phyloP scores from a whole-genome alignment of 2,113 vertebrate genomes.

The Phalacrocorax aristotelis region DNA sequence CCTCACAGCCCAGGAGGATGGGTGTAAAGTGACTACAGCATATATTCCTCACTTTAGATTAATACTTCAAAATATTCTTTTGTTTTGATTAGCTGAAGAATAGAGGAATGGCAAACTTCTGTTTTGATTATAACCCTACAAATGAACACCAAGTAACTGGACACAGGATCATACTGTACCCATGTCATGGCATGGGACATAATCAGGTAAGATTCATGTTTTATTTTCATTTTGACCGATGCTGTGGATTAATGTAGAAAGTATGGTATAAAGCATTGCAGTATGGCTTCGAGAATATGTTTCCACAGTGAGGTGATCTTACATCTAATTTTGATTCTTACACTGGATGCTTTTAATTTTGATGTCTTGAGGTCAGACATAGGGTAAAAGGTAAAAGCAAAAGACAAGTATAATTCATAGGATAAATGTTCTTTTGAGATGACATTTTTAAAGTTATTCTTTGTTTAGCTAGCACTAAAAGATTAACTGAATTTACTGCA shows the following conservation, averaged over 20 bases:
- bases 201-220: conserved; percentile 86
- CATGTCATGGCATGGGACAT: conserved; percentile 94
- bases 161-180: conserved; percentile 85
- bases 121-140: conserved; percentile 93
- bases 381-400: not conserved
- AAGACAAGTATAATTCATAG: not conserved
- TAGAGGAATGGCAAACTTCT: conserved; percentile 82
- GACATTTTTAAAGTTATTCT: not conserved
- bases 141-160: conserved; percentile 81
- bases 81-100: conserved; percentile 83
- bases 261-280: not conserved
- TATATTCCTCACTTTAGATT: not conserved
- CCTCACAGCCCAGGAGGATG: not conserved
- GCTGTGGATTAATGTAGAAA: not conserved
- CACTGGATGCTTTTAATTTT: not conserved
- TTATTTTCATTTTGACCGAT: not conserved
- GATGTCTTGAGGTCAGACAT: not conserved
- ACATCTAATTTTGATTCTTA: not conserved
- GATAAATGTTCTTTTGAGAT: not conserved
- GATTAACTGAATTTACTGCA: not conserved
- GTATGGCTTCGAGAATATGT: not conserved
- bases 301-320: not conserved
- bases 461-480: not conserved
- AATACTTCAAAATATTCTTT: not conserved
- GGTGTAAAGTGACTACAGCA: not conserved